Evolutionary conservation across 2,888 invertebrate genomes (phyloP), one percentile per base, ranked within the genome.

Genomic region (Ophion ventricosus): DNA sequence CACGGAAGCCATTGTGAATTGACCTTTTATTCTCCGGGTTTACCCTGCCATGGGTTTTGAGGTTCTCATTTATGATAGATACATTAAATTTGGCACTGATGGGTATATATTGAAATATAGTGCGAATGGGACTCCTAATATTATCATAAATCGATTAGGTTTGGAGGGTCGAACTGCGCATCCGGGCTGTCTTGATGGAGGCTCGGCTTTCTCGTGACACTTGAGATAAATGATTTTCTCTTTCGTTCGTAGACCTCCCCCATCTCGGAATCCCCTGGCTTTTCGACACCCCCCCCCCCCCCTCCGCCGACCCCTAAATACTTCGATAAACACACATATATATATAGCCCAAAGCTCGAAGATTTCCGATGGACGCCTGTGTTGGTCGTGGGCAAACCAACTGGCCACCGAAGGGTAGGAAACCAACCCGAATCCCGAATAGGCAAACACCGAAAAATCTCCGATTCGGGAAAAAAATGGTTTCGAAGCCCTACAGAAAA

Each of bases 141-240:
- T 73, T 59, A 79, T 75, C 70, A 72, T 79, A 75, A 83, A 79
- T 80, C 79, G 75, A 83, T 80, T 74, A 64, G 26, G 17, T n/a
- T n/a, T 14, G 10, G n/a, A 40, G 69, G 57, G 10, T 10, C n/a
- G 7, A 29, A n/a, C 59, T 43, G 20, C 26, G 66, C 25, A 17
- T 56, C n/a, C n/a, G 64, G 11, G 61, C 69, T n/a, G 59, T 29
- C 49, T 49, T 49, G 49, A 49, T 49, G 49, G 49, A 49, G 49
- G 49, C 49, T 49, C 49, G 49, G 17, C 49, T 49, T 49, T 49
- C 49, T 49, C 17, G 49, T 72, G 73, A 73, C 57, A 77, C 79
- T 76, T 67, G 76, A 79, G 75, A 76, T 79, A 73, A 80, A 83
- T 64, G 75, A 83, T 83, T 78, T 83, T 80, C 57, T 8, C 57